These are phyloP conservation scores for Saccostrea glomerata DNA, from an alignment of 1,140 invertebrate species.

Conservation along the genomic window DNA sequence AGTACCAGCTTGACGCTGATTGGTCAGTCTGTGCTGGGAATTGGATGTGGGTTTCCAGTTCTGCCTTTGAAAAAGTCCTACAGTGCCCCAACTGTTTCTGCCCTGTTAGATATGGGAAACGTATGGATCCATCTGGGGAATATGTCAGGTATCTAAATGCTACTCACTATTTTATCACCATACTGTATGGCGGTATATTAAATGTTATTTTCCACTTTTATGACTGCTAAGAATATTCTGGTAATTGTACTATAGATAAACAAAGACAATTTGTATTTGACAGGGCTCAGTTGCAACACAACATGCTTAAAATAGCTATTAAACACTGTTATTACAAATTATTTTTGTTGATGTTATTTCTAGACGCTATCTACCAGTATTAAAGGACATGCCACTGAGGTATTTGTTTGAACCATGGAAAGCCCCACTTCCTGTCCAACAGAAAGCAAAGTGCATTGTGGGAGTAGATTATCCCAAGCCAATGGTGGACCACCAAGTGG, in stretches of 20 bases:
- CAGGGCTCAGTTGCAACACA: too few relatives aligned
- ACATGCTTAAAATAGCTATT: too few relatives aligned
- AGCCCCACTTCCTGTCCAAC: slow-evolving; percentile 78
- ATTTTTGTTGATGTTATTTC: slow-evolving; percentile 21
- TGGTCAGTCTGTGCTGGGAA: slow-evolving; percentile 88
- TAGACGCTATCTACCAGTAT: slow-evolving; percentile 79
- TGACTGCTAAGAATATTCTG: too few relatives aligned
- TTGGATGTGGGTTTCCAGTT: slow-evolving; percentile 90
- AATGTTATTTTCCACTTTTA: too few relatives aligned
- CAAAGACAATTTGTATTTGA: too few relatives aligned
- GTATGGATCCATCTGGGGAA: slow-evolving; percentile 85
- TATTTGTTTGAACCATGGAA: slow-evolving; percentile 81
- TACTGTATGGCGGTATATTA: too few relatives aligned
- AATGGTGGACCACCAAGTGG: slow-evolving; percentile 78
- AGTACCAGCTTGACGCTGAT: slow-evolving; percentile 86
- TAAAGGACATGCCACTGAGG: slow-evolving; percentile 78
- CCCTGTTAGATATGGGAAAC: slow-evolving; percentile 84
- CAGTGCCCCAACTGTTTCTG: slow-evolving; percentile 83
- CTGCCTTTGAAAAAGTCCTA: slow-evolving; percentile 85
- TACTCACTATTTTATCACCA: too few relatives aligned
- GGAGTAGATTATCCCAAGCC: slow-evolving; percentile 80
- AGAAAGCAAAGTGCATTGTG: slow-evolving; percentile 79
- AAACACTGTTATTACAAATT: too few relatives aligned
- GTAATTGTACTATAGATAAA: too few relatives aligned
- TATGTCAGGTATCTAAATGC: slow-evolving; percentile 82